These are phyloP conservation scores for Cathartes aura DNA, from an alignment of 2,113 vertebrate genomes.

Conservation along the genomic window DNA sequence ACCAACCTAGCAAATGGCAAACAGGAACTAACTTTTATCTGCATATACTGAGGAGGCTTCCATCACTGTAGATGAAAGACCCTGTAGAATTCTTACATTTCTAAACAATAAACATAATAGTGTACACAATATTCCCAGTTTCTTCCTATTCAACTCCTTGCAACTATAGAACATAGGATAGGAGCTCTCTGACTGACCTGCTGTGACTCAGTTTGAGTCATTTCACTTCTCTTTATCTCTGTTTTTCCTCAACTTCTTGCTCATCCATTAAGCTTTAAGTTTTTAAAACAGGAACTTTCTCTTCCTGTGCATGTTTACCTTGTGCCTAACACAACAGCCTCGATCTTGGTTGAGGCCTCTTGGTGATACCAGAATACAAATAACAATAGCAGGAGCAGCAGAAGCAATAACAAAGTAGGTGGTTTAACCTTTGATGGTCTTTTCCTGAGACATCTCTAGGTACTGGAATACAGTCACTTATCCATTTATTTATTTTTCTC, in stretches of 20 bases:
- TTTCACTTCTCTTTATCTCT: slow-evolving; percentile 19
- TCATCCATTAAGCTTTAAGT: slow-evolving; percentile 31
- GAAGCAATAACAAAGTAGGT: slow-evolving; percentile 59
- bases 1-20: background rate
- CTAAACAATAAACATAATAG: background rate
- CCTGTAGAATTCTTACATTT: background rate
- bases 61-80: background rate
- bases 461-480: background rate
- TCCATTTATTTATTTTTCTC: background rate
- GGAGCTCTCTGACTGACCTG: background rate
- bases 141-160: background rate
- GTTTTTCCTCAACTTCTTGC: slow-evolving; percentile 9
- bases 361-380: slow-evolving; percentile 59
- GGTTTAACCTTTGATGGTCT: slow-evolving; percentile 16
- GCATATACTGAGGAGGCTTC: background rate
- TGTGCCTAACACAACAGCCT: background rate
- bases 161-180: background rate
- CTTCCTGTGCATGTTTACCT: slow-evolving; percentile 60
- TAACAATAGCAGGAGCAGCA: slow-evolving; percentile 62
- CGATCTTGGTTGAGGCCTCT: slow-evolving; percentile 28
- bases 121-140: background rate
- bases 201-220: slow-evolving; percentile 22
- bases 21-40: background rate
- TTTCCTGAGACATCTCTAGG: background rate
- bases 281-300: slow-evolving; percentile 50